Base-by-base conservation (phyloP, 2,888 invertebrate genomes). In the Scaptomyza caliginosa region DNA sequence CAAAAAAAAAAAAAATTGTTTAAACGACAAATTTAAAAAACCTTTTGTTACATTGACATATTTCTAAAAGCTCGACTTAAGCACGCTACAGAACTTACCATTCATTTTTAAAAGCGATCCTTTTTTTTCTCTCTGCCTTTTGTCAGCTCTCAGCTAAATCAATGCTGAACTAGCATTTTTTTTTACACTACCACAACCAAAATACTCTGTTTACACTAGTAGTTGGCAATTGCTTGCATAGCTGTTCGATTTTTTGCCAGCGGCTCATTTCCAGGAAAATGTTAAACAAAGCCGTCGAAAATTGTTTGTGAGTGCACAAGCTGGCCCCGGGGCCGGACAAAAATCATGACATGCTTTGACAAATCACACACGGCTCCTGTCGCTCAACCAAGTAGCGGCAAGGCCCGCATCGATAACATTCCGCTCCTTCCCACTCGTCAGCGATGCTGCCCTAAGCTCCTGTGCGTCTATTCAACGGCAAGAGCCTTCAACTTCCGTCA, bases 281-380 rank as follows among this genome's bases (percentile, higher is more conserved):
- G 34, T 45, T 43, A 36, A 58, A 11, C 38, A 43, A 59, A 30
- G 46, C 36, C 28, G 2, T 21, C 34, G 19, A 30, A 68, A 54
- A 68, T 63, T 57, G 43, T 54, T 59, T 58, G 34, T 8, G 55
- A 59, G 49, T 55, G 43, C 39, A 36, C 64, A 42, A 64, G 56
- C 52, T 65, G 42, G 46, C 68, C 66, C 48, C 19, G 32, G 43
- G 70, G 58, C 60, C 51, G 55, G 49, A 39, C 54, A 58, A 28
- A 34, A 73, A 71, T 80, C 67, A 62, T 51, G 58, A 48, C 57
- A 36, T 76, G 83, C 86, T 82, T 82, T 82, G 81, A 82, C 81
- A 82, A 82, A 82, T 82, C 83, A 85, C 69, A 64, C 64, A 48
- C 56, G 39, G 65, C 59, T 63, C 19, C 60, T 55, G 54, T 67